These are phyloP conservation scores for Peromyscus californicus DNA, from an alignment of 2,113 vertebrate species.

Conservation along the genomic window DNA sequence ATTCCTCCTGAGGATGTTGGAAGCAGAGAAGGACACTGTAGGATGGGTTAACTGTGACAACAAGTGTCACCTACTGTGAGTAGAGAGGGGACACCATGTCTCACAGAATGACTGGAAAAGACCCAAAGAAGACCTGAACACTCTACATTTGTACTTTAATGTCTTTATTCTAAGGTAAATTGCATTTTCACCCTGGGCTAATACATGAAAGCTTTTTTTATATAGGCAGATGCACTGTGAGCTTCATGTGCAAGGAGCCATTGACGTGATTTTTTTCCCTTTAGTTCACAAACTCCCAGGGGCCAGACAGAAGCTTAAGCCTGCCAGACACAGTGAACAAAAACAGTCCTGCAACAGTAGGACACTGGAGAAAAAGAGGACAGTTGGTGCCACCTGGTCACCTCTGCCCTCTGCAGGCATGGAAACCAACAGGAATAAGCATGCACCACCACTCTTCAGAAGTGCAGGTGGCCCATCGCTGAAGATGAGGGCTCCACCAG, in stretches of 20 bases:
- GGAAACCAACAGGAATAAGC: not conserved
- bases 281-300: not conserved
- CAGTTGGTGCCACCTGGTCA: not conserved
- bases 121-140: not conserved
- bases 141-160: not conserved
- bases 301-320: not conserved
- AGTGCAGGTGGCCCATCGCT: not conserved
- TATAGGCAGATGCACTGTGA: not conserved
- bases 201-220: not conserved
- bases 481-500: not conserved
- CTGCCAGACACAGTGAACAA: not conserved
- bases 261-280: not conserved
- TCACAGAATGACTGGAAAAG: not conserved
- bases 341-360: not conserved
- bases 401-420: not conserved
- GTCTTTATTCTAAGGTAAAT: not conserved
- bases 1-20: not conserved
- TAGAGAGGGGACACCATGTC: not conserved
- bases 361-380: not conserved
- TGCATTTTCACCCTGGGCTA: no score
- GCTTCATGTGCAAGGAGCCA: not conserved
- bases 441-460: not conserved
- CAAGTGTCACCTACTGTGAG: not conserved
- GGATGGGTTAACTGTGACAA: not conserved
- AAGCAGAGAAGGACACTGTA: not conserved